Conservation (phyloP, 2,113 vertebrate species). For the Anhinga anhinga region DNA sequence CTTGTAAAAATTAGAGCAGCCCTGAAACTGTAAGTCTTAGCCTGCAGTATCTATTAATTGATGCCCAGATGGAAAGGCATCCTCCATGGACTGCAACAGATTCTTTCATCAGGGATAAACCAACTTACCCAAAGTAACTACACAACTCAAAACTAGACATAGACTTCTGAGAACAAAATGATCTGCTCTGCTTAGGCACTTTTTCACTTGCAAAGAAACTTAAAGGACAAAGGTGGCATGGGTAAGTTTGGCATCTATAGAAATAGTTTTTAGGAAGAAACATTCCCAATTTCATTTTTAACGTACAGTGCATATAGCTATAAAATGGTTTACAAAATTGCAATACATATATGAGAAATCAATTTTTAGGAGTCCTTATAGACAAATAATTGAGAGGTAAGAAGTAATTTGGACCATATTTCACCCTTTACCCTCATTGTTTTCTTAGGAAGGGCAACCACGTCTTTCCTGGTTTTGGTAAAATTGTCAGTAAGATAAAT, state of each 20-base stretch:
- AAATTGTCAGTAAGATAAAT: not conserved
- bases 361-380: not conserved
- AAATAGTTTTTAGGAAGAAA: not conserved
- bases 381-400: not conserved
- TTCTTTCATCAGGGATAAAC: not conserved
- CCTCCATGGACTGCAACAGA: not conserved
- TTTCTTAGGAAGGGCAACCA: not conserved
- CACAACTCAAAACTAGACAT: not conserved
- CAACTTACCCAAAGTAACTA: not conserved
- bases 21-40: not conserved
- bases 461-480: not conserved
- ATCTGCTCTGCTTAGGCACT: not conserved
- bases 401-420: not conserved
- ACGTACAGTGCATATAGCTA: not conserved
- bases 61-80: not conserved
- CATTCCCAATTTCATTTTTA: not conserved
- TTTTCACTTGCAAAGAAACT: not conserved
- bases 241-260: not conserved
- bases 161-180: not conserved
- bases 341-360: not conserved
- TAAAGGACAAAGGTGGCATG: not conserved
- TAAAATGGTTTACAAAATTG: not conserved
- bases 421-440: not conserved
- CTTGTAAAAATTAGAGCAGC: constrained; percentile 4
- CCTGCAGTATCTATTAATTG: not conserved